Evolutionary conservation across 2,797 vertebrate species (phyloP).

Genomic region (Tiaroga cobitis): DNA sequence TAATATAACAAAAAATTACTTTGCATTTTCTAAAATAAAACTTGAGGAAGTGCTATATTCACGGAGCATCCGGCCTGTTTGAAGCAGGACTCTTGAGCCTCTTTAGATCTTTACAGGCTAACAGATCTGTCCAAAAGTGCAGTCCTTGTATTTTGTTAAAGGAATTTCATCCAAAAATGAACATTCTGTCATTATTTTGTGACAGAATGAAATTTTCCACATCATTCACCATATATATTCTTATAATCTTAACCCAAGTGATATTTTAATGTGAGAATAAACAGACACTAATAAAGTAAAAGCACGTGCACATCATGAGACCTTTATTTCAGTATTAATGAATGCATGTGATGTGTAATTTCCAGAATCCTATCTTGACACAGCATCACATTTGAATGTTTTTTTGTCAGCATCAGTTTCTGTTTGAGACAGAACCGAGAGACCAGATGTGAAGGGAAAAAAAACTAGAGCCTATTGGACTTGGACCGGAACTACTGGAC

Average conservation of each 20-base stretch:
- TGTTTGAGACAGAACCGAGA: background rate
- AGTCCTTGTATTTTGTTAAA: background rate
- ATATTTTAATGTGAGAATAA: background rate
- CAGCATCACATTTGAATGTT: background rate
- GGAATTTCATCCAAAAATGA: background rate
- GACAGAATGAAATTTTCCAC: background rate
- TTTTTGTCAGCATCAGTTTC: background rate
- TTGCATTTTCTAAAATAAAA: background rate
- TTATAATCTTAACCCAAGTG: background rate
- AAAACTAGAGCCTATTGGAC: background rate
- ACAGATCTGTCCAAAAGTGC: background rate
- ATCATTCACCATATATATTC: background rate
- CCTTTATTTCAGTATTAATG: constrained; percentile 1
- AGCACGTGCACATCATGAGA: background rate
- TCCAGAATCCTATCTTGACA: background rate
- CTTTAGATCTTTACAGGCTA: background rate
- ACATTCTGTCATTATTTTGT: background rate
- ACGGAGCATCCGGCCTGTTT: background rate
- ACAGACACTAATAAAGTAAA: background rate
- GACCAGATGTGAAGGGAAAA: background rate
- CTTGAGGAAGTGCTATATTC: background rate
- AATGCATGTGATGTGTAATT: background rate
- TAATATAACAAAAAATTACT: background rate
- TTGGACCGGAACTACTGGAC: background rate
- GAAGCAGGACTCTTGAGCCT: background rate